These are phyloP conservation scores for Catajapyx aquilonaris DNA, from an alignment of 1,140 invertebrate genomes.

Conservation along the genomic window DNA sequence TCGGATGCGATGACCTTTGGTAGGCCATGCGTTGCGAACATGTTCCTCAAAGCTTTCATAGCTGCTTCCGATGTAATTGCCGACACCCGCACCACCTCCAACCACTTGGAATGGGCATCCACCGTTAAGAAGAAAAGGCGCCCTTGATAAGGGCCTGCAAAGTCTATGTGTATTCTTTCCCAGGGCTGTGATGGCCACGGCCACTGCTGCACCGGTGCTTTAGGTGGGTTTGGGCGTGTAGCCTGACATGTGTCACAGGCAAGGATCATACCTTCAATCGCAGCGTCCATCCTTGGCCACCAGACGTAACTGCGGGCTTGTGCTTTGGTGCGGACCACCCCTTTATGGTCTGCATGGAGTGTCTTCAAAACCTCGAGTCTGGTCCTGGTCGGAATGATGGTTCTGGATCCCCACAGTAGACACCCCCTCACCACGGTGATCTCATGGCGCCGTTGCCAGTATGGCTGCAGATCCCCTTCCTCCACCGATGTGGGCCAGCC, in stretches of 20 bases:
- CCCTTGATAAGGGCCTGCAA: neutral
- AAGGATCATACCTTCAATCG: constrained; percentile 19
- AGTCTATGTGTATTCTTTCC: constrained; percentile 15
- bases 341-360: too few species aligned
- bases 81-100: constrained; percentile 13
- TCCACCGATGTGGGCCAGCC: too few species aligned
- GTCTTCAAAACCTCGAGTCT: too few species aligned
- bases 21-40: constrained; percentile 10
- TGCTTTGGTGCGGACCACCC: constrained; percentile 19
- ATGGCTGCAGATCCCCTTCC: too few species aligned
- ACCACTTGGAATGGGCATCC: constrained; percentile 21
- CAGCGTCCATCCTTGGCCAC: constrained; percentile 21
- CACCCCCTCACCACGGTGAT: too few species aligned
- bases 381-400: too few species aligned
- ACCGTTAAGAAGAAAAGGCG: constrained; percentile 1
- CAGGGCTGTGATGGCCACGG: constrained; percentile 12
- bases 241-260: constrained; percentile 13
- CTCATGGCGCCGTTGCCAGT: too few species aligned
- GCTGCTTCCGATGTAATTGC: neutral
- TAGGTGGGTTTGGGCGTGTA: constrained; percentile 6
- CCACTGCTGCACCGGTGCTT: constrained; percentile 6
- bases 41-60: constrained; percentile 5
- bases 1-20: constrained; percentile 12
- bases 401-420: too few species aligned
- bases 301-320: constrained; percentile 22